phyloP scores from a whole-genome alignment of 2,888 invertebrate species.

The Oxystoma pomonae region DNA sequence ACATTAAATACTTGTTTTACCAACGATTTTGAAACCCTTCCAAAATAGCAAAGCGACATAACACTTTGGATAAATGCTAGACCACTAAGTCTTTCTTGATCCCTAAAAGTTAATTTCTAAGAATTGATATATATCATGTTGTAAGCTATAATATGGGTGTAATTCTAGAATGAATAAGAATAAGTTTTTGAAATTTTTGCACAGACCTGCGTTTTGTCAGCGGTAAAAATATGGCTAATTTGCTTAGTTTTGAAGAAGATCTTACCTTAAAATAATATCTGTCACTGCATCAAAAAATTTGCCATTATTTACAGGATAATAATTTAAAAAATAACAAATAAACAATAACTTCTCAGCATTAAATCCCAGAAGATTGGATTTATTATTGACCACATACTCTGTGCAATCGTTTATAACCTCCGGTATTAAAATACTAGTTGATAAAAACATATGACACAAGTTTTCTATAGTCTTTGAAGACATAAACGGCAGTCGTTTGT shows the following conservation, averaged over 20 bases:
- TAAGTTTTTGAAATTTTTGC: no score
- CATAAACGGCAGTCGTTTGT: conserved; percentile 38
- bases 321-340: conserved; percentile 51
- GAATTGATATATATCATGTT: no score
- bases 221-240: no score
- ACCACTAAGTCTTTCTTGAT: conserved; percentile 53
- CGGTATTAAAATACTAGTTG: conserved; percentile 47
- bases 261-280: conserved; percentile 49
- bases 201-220: no score
- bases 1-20: conserved; percentile 56
- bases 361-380: conserved; percentile 49
- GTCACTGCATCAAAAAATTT: conserved; percentile 45
- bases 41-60: conserved; percentile 53
- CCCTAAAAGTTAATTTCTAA: conserved; percentile 45
- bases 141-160: no score
- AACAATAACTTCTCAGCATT: conserved; percentile 51
- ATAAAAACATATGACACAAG: conserved; percentile 45
- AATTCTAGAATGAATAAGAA: no score
- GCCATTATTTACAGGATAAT: conserved; percentile 45
- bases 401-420: conserved; percentile 49
- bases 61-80: conserved; percentile 52
- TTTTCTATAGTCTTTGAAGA: conserved; percentile 50
- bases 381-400: conserved; percentile 47
- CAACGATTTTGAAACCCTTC: conserved; percentile 50
- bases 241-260: no score